phyloP scores from a whole-genome alignment of 2,113 vertebrate species.

The Podocnemis expansa region DNA sequence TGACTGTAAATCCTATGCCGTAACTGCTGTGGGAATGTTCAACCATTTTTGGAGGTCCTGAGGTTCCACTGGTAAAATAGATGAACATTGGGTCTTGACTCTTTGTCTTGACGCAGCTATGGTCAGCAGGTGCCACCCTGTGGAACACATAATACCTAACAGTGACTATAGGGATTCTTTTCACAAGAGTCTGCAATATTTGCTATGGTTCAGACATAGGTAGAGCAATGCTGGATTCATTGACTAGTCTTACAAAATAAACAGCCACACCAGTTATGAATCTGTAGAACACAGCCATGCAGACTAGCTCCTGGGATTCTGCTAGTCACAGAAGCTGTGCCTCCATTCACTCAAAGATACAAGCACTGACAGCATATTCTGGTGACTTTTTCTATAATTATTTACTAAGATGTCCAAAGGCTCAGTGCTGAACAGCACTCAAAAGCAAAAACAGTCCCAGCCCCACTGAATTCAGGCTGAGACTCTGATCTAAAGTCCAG shows the following conservation, averaged over 20 bases:
- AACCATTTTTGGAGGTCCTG: slow-evolving; percentile 85
- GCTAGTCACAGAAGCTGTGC: rapidly evolving
- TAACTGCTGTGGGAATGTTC: slow-evolving; percentile 83
- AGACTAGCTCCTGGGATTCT: background rate
- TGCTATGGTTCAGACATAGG: background rate
- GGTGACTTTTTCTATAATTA: background rate
- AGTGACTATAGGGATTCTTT: background rate
- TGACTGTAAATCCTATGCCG: slow-evolving; percentile 78
- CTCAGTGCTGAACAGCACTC: background rate
- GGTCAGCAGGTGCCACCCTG: slow-evolving; percentile 77
- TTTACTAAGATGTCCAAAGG: background rate
- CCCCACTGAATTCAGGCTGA: background rate
- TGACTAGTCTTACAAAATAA: background rate
- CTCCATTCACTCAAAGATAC: background rate
- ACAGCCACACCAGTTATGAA: background rate
- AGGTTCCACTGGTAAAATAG: slow-evolving; percentile 87
- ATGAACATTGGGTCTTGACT: slow-evolving; percentile 79
- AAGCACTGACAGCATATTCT: background rate
- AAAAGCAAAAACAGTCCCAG: background rate
- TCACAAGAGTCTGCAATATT: background rate
- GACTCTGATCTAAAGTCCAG: background rate
- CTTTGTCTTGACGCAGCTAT: slow-evolving; percentile 77
- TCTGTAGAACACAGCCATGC: background rate
- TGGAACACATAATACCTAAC: background rate
- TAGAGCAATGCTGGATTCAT: background rate